A percentile compares a stretch with the other conserved stretches of the same genome.
phyloP scores from a whole-genome alignment of 2,113 vertebrate genomes.

The Leuciscus idus region DNA sequence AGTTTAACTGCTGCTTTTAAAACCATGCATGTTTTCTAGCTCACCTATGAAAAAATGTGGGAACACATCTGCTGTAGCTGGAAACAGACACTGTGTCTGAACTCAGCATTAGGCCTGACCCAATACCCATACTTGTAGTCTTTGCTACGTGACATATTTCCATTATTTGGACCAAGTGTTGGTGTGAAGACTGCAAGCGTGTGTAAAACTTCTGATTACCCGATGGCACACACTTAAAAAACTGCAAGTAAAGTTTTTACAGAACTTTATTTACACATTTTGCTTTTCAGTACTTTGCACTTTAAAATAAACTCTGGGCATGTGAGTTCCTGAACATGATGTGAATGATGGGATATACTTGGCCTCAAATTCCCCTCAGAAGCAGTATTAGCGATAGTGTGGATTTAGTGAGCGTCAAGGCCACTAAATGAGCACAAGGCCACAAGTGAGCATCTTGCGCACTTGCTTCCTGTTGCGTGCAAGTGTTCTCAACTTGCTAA shows the following conservation, averaged over 20 bases:
- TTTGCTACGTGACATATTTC: neutral
- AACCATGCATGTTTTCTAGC: slow-evolving; percentile 16
- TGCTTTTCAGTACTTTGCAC: neutral
- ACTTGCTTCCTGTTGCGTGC: too few relatives aligned
- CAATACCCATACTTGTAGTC: neutral
- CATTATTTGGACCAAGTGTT: neutral
- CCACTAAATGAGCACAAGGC: too few relatives aligned
- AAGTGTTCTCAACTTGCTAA: too few relatives aligned
- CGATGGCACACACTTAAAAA: neutral
- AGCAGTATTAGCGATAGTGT: neutral
- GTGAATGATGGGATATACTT: neutral
- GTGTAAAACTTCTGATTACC: neutral
- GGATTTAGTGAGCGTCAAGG: too few relatives aligned
- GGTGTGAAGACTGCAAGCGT: neutral
- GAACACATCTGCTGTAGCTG: slow-evolving; percentile 31
- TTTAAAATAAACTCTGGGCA: neutral
- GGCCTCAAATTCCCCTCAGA: neutral
- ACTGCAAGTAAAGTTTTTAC: neutral
- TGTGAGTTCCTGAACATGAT: too few relatives aligned
- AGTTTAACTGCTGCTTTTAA: slow-evolving; percentile 32
- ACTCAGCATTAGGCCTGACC: neutral
- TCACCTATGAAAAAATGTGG: slow-evolving; percentile 24
- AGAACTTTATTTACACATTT: neutral
- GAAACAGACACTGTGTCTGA: neutral
- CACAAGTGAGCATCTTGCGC: too few relatives aligned